These are phyloP conservation scores for Canis aureus DNA, from an alignment of 2,113 vertebrate species.

Conservation along the genomic window DNA sequence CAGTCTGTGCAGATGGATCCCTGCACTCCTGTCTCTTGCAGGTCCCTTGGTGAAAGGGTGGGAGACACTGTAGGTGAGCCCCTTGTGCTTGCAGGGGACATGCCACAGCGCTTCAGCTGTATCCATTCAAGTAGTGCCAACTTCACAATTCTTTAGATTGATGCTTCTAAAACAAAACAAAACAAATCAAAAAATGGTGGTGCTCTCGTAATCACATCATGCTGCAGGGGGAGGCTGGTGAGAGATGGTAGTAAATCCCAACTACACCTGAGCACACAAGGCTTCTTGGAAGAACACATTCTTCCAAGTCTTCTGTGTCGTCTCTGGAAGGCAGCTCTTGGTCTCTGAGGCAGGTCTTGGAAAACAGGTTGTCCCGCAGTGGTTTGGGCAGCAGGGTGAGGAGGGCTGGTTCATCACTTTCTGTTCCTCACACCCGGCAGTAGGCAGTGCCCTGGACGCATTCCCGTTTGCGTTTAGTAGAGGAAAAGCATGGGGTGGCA, in stretches of 20 bases:
- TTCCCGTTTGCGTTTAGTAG: background rate
- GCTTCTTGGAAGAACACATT: accelerated
- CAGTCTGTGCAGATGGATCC: background rate
- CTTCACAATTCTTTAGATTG: background rate
- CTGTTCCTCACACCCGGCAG: accelerated
- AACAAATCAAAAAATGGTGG: accelerated
- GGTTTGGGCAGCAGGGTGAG: background rate
- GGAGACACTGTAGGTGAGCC: background rate
- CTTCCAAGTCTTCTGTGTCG: accelerated
- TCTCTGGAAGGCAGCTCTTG: background rate
- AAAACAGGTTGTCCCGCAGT: background rate
- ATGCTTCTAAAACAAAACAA: background rate
- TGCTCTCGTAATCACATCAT: accelerated
- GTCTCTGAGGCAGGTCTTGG: background rate
- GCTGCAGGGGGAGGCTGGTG: background rate
- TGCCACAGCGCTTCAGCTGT: background rate
- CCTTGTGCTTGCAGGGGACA: background rate
- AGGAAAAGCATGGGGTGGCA: background rate
- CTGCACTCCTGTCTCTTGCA: accelerated
- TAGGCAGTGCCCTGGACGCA: accelerated
- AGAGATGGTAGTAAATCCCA: accelerated
- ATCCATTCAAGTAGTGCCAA: background rate
- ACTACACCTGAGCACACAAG: accelerated
- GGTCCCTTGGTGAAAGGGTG: accelerated
- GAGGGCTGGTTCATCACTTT: background rate